These are phyloP conservation scores for Hypsibius dujardini DNA, from an alignment of 1,140 invertebrate genomes.

Conservation along the genomic window DNA sequence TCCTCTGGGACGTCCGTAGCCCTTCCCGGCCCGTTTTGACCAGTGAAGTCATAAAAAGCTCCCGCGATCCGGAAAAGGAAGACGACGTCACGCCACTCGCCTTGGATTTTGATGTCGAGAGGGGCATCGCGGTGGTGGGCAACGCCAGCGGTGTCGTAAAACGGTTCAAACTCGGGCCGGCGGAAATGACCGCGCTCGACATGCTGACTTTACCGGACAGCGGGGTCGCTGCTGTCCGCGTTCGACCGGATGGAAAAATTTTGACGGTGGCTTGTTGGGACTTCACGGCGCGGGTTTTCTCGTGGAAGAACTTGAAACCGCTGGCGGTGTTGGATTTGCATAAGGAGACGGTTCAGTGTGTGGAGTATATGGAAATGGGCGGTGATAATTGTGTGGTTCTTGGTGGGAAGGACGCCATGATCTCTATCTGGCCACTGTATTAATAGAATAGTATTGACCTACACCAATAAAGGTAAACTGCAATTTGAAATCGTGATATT, in stretches of 20 bases:
- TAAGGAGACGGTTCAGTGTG: constrained; percentile 27
- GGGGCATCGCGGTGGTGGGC: neutral
- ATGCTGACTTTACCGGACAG: neutral
- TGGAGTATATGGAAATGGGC: constrained; percentile 23
- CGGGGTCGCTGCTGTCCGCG: constrained; percentile 49
- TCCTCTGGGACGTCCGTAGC: constrained; percentile 8
- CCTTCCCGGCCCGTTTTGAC: neutral
- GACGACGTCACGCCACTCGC: neutral
- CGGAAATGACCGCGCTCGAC: neutral
- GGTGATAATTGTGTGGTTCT: constrained; percentile 26
- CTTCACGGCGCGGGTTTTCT: constrained; percentile 51
- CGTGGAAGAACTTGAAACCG: constrained; percentile 52
- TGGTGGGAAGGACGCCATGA: constrained; percentile 28
- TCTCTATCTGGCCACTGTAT: constrained; percentile 29
- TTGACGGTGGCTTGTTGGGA: constrained; percentile 58
- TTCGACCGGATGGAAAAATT: constrained; percentile 52
- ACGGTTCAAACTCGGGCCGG: neutral
- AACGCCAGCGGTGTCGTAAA: neutral
- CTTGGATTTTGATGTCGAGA: neutral
- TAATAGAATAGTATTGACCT: constrained; percentile 21
- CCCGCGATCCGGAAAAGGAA: neutral
- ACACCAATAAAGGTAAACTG: too few species aligned
- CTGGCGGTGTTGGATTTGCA: constrained; percentile 48
- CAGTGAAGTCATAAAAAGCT: neutral
- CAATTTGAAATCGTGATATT: too few species aligned